phyloP scores from a whole-genome alignment of 2,888 invertebrate species.

The Limenitis camilla region DNA sequence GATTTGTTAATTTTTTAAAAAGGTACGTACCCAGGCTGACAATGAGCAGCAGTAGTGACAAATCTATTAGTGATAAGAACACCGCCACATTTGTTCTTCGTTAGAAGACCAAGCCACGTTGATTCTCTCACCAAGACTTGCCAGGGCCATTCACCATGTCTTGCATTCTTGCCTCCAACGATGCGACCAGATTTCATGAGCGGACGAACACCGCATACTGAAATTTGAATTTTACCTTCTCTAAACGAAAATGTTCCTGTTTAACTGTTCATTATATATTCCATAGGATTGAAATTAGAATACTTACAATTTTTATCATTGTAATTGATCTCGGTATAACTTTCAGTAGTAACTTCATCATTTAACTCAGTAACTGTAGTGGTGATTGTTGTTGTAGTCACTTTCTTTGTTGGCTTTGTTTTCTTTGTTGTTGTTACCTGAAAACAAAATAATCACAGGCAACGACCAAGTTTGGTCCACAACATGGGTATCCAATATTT shows the following conservation, averaged over 20 bases:
- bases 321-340: slow-evolving; percentile 52
- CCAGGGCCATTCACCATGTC: slow-evolving; percentile 94
- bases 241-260: no score
- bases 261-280: no score
- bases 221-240: background rate
- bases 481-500: background rate
- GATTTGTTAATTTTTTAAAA: background rate
- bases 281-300: background rate
- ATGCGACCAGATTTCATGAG: slow-evolving; percentile 86
- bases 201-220: slow-evolving; percentile 92
- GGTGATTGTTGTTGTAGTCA: slow-evolving; percentile 52
- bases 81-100: slow-evolving; percentile 96
- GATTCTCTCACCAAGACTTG: slow-evolving; percentile 93
- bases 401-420: slow-evolving; percentile 46
- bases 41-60: slow-evolving; percentile 95
- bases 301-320: slow-evolving; percentile 59
- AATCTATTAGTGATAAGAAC: slow-evolving; percentile 91
- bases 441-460: slow-evolving; percentile 37
- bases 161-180: slow-evolving; percentile 90
- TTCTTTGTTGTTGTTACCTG: slow-evolving; percentile 62
- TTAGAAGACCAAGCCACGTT: slow-evolving; percentile 94
- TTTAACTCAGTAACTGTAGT: slow-evolving; percentile 48
- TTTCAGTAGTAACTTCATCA: slow-evolving; percentile 62
- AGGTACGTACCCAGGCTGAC: slow-evolving; percentile 87
- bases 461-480: slow-evolving; percentile 27